Evolutionary conservation across 64 coral and sea anemone genomes (phyloP).

Genomic region (Hydrozoanthus tunicans): DNA sequence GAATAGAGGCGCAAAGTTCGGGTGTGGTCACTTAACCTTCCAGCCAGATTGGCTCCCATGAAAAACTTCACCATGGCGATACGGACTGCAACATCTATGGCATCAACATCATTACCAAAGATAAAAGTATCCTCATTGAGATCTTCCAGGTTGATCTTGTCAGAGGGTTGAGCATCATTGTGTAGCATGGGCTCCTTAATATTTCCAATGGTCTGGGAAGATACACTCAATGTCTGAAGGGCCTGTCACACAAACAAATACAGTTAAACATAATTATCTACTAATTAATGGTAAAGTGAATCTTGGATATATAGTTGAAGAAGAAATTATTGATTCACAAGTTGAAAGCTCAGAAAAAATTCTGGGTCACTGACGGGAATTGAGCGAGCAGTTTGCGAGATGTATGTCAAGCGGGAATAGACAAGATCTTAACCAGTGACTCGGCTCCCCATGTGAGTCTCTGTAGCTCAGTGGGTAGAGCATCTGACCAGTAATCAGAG

Average conservation of each 20-base stretch:
- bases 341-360: too few relatives aligned
- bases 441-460: too few relatives aligned
- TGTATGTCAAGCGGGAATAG: neutral
- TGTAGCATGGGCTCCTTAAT: conserved; percentile 22
- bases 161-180: neutral
- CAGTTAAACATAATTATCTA: too few relatives aligned
- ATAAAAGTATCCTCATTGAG: conserved; percentile 54
- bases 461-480: too few relatives aligned
- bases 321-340: too few relatives aligned
- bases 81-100: conserved; percentile 90
- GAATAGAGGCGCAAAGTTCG: conserved; percentile 87
- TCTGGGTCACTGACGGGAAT: too few relatives aligned
- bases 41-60: conserved; percentile 67
- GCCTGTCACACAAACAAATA: conserved; percentile 47
- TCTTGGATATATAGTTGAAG: too few relatives aligned
- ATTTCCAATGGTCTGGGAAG: conserved; percentile 62
- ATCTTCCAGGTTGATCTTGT: conserved; percentile 45
- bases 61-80: conserved; percentile 96
- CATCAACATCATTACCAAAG: conserved; percentile 96
- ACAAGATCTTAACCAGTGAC: too few relatives aligned
- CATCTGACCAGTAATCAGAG: too few relatives aligned
- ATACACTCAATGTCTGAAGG: conserved; percentile 80
- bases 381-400: neutral
- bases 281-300: too few relatives aligned
- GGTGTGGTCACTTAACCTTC: conserved; percentile 83